Evolutionary conservation across 2,113 vertebrate species (phyloP).

Genomic region (Thomomys bottae): DNA sequence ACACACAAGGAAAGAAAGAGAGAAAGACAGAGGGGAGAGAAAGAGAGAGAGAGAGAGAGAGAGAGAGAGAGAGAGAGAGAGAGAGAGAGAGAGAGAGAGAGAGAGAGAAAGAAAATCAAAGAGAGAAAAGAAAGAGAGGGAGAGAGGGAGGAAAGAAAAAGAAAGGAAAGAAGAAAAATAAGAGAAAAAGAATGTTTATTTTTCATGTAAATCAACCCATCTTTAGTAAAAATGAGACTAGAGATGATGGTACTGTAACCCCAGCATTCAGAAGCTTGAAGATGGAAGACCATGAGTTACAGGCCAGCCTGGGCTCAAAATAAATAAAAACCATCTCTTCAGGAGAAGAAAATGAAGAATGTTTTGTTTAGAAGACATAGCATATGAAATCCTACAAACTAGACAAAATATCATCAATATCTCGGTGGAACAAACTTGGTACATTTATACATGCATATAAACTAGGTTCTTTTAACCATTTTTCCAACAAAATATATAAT

Average conservation of each 20-base stretch:
- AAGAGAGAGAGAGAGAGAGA: too few relatives aligned
- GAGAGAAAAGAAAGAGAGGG: too few relatives aligned
- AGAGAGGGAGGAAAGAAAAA: background rate
- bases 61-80: too few relatives aligned
- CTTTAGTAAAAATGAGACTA: background rate
- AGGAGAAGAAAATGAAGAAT: background rate
- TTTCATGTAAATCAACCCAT: conserved; percentile 22
- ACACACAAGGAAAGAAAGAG: too few relatives aligned
- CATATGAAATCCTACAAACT: background rate
- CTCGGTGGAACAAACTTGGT: background rate
- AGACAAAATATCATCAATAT: background rate
- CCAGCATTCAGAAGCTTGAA: background rate
- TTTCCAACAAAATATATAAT: background rate
- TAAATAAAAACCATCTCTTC: background rate
- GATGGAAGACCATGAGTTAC: background rate
- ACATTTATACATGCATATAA: background rate
- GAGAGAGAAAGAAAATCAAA: background rate
- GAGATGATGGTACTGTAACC: background rate
- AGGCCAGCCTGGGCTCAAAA: background rate
- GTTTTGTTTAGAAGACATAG: background rate
- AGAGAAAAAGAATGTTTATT: background rate
- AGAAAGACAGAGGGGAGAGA: too few relatives aligned
- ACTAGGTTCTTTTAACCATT: background rate
- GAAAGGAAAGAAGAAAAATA: too few relatives aligned
- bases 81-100: too few relatives aligned